Percentiles rank a stretch among this genome's conserved stretches.
Evolutionary conservation across 2,888 invertebrate species (phyloP).

Genomic region (Protonemura montana): DNA sequence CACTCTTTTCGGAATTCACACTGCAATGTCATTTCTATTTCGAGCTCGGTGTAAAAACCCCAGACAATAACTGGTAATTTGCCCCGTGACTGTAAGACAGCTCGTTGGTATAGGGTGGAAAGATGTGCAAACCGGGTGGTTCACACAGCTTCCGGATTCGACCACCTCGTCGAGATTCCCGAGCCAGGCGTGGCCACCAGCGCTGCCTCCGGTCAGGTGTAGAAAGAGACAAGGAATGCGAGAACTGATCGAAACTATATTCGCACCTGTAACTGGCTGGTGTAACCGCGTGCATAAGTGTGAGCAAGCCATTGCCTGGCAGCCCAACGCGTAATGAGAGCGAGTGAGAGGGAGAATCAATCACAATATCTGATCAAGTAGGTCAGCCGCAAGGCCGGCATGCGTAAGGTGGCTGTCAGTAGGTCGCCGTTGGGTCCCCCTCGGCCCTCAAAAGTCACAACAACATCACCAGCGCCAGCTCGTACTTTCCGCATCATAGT

Average conservation of each 20-base stretch:
- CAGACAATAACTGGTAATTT: neutral
- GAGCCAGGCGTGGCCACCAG: neutral
- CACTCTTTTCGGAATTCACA: too few relatives aligned
- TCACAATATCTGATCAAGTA: constrained; percentile 23
- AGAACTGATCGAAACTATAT: neutral
- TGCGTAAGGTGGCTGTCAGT: constrained; percentile 32
- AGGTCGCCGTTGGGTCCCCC: constrained; percentile 7
- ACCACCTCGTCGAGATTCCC: neutral
- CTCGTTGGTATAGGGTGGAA: neutral
- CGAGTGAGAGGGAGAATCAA: constrained; percentile 1
- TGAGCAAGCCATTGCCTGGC: neutral
- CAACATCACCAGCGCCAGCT: neutral
- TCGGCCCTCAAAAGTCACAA: neutral
- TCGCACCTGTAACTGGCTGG: constrained; percentile 18
- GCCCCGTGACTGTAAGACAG: neutral
- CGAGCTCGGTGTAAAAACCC: neutral
- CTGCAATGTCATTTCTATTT: too few relatives aligned
- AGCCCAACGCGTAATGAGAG: neutral
- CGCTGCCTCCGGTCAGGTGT: neutral
- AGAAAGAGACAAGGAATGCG: neutral
- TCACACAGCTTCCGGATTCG: neutral
- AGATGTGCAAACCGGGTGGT: neutral
- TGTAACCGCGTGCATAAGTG: neutral
- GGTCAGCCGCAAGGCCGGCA: constrained; percentile 37
- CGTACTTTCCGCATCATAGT: neutral